Percentiles rank a stretch among this genome's conserved stretches.
phyloP scores from a whole-genome alignment of 2,113 vertebrate species.

The Anhinga anhinga region DNA sequence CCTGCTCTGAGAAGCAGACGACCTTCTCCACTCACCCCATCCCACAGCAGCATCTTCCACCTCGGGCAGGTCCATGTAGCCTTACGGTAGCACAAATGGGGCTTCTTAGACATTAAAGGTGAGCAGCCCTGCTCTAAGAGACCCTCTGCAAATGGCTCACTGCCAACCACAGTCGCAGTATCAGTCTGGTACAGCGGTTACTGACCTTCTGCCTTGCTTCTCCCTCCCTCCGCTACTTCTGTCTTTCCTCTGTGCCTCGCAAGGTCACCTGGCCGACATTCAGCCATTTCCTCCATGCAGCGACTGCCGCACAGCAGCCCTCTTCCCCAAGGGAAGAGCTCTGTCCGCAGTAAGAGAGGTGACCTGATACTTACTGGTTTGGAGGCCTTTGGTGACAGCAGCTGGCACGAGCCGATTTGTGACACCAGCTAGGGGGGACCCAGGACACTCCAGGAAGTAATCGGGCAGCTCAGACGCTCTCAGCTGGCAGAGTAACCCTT shows the following conservation, averaged over 20 bases:
- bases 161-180: background rate
- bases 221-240: background rate
- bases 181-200: background rate
- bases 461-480: background rate
- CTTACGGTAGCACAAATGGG: background rate
- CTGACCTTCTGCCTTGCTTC: background rate
- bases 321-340: background rate
- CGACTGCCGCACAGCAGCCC: background rate
- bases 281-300: background rate
- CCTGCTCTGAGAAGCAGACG: background rate
- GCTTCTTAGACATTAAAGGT: background rate
- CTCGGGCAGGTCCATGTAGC: background rate
- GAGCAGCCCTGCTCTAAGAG: background rate
- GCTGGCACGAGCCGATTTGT: background rate
- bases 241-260: background rate
- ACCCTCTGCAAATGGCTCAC: background rate
- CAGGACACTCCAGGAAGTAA: background rate
- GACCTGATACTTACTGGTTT: background rate
- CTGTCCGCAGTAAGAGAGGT: background rate
- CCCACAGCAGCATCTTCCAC: background rate
- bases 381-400: background rate
- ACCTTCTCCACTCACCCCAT: background rate
- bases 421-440: background rate
- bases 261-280: background rate
- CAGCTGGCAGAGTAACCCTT: background rate